These are phyloP conservation scores for Daboia siamensis DNA, from an alignment of 2,113 vertebrate genomes.

Conservation along the genomic window DNA sequence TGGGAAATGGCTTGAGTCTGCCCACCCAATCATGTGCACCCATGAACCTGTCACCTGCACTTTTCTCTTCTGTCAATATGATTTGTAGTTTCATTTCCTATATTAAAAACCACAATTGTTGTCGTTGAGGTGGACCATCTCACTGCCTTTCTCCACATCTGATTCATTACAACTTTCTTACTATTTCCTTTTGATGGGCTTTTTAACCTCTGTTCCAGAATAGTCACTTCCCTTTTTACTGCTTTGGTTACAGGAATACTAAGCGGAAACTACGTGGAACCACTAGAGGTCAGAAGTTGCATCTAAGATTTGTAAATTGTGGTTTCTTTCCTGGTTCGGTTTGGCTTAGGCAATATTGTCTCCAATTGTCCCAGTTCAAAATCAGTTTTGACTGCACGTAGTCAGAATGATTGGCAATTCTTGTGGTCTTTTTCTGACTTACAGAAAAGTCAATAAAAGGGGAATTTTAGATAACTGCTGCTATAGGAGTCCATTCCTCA, in stretches of 20 bases:
- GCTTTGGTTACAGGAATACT: neutral
- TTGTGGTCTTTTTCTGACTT: neutral
- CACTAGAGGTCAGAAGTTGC: constrained; percentile 26
- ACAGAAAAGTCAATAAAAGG: neutral
- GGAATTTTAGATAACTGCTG: fast-evolving
- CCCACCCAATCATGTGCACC: neutral
- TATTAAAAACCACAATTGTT: neutral
- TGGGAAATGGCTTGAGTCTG: neutral
- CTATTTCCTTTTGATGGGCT: neutral
- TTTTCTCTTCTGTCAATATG: neutral
- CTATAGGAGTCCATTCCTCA: neutral
- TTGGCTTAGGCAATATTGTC: neutral
- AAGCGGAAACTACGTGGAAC: constrained; percentile 1
- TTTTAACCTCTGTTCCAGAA: neutral
- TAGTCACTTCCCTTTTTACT: constrained; percentile 1
- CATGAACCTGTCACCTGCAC: neutral
- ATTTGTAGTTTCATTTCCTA: neutral
- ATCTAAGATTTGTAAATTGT: neutral
- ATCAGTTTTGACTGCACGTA: fast-evolving
- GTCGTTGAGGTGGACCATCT: neutral
- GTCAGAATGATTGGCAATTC: neutral
- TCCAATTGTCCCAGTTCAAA: neutral
- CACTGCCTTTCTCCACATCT: neutral
- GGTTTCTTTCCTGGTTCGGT: neutral
- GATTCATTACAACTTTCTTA: neutral